phyloP scores from a whole-genome alignment of 2,797 vertebrate genomes.

The Poecilia wingei region DNA sequence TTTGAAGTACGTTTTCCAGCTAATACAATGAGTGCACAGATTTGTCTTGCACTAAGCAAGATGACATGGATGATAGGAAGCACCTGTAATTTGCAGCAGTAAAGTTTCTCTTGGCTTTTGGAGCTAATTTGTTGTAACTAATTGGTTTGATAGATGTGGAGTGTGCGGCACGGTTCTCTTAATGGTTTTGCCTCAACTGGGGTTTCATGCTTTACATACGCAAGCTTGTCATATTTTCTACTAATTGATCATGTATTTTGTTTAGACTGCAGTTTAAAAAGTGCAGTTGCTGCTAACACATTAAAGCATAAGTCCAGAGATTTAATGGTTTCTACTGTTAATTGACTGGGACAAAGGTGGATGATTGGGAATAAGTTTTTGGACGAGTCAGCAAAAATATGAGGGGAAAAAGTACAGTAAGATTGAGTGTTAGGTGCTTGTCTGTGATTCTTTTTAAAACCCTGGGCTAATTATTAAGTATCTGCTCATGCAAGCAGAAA shows the following conservation, averaged over 20 bases:
- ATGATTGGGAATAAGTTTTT: slow-evolving; percentile 16
- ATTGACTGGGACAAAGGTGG: slow-evolving; percentile 22
- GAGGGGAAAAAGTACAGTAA: slow-evolving; percentile 13
- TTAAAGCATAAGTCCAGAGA: slow-evolving; percentile 9
- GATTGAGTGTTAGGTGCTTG: slow-evolving; percentile 1
- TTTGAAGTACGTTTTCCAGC: slow-evolving; percentile 29
- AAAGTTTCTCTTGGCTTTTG: slow-evolving; percentile 12
- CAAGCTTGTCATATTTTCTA: slow-evolving; percentile 2
- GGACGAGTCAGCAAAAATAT: background rate
- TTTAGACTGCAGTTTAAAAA: slow-evolving; percentile 13
- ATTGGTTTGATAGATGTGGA: slow-evolving; percentile 45
- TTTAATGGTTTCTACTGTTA: slow-evolving; percentile 31
- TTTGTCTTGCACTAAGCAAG: slow-evolving; percentile 29
- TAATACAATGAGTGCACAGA: background rate
- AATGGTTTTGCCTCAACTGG: slow-evolving; percentile 15
- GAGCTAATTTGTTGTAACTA: slow-evolving; percentile 41
- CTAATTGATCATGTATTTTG: slow-evolving; percentile 6
- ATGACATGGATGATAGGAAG: slow-evolving; percentile 29
- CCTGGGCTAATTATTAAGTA: slow-evolving; percentile 26
- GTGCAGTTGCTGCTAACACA: slow-evolving; percentile 19
- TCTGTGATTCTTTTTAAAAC: slow-evolving; percentile 35
- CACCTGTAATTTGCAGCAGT: slow-evolving; percentile 38
- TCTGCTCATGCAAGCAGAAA: slow-evolving; percentile 15
- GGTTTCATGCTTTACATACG: slow-evolving; percentile 13
- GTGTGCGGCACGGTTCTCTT: slow-evolving; percentile 35